These are phyloP conservation scores for Ctenomys sociabilis DNA, from an alignment of 2,113 vertebrate genomes.

Conservation along the genomic window DNA sequence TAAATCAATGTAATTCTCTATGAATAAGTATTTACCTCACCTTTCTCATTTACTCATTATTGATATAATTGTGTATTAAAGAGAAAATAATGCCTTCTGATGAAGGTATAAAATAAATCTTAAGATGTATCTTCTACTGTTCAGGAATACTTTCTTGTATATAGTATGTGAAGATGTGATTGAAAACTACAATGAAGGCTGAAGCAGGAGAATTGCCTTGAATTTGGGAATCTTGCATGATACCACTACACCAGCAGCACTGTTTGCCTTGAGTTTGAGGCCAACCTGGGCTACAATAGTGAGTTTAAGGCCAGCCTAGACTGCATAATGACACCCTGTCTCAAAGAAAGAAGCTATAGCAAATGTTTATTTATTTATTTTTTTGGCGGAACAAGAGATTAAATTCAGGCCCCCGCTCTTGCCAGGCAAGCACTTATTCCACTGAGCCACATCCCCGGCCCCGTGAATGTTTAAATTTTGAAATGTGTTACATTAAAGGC, in stretches of 20 bases:
- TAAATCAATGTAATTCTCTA: neutral
- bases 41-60: neutral
- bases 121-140: constrained; percentile 2
- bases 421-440: no score
- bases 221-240: no score
- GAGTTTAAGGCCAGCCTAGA: neutral
- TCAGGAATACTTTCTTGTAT: neutral
- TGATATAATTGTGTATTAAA: neutral
- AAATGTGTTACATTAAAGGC: neutral
- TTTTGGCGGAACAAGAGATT: no score
- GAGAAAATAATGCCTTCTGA: neutral
- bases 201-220: neutral
- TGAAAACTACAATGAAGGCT: neutral
- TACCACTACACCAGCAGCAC: no score
- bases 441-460: no score
- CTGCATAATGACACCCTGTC: neutral
- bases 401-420: no score
- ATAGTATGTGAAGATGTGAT: neutral
- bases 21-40: neutral
- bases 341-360: neutral
- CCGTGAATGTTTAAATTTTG: neutral
- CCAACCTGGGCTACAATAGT: no score
- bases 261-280: no score
- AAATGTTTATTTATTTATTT: neutral
- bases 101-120: constrained; percentile 17